Conservation (phyloP, 2,113 vertebrate genomes). For the Vicugna pacos region DNA sequence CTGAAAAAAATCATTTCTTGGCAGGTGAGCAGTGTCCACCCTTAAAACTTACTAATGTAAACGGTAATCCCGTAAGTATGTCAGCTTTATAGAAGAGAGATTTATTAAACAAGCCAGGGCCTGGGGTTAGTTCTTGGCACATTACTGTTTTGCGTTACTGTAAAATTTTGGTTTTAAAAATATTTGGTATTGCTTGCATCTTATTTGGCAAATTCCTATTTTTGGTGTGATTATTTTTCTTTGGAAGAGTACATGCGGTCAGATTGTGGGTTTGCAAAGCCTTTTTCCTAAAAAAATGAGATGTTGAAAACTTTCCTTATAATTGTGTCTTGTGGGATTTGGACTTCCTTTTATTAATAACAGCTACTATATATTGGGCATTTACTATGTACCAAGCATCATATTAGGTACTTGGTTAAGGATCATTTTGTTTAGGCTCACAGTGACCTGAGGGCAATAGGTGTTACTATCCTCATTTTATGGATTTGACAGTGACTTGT, state of each 20-base stretch:
- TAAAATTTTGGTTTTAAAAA: conserved; percentile 74
- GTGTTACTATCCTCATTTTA: neutral
- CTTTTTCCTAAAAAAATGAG: conserved; percentile 54
- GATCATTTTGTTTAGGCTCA: conserved; percentile 7
- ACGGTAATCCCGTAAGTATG: conserved; percentile 52
- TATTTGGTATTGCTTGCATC: conserved; percentile 66
- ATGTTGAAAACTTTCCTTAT: conserved; percentile 53
- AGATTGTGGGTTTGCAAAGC: conserved; percentile 58
- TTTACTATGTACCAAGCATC: neutral
- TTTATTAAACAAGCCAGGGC: conserved; percentile 69
- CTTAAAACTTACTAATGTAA: conserved; percentile 62
- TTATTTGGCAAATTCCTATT: conserved; percentile 55
- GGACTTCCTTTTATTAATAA: conserved; percentile 31
- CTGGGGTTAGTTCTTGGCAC: conserved; percentile 54
- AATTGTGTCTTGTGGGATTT: conserved; percentile 40
- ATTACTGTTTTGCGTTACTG: conserved; percentile 34
- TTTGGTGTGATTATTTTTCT: conserved; percentile 68
- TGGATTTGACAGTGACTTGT: neutral
- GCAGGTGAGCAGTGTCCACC: conserved; percentile 61
- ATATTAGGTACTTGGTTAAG: neutral
- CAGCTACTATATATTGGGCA: neutral
- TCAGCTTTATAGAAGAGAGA: conserved; percentile 61
- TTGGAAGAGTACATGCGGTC: conserved; percentile 36
- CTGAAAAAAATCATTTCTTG: conserved; percentile 71
- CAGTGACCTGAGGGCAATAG: neutral